A percentile compares a stretch with the other conserved stretches of the same genome.
Conservation (phyloP, 2,888 invertebrate species). For the Sarcophaga variegata region DNA sequence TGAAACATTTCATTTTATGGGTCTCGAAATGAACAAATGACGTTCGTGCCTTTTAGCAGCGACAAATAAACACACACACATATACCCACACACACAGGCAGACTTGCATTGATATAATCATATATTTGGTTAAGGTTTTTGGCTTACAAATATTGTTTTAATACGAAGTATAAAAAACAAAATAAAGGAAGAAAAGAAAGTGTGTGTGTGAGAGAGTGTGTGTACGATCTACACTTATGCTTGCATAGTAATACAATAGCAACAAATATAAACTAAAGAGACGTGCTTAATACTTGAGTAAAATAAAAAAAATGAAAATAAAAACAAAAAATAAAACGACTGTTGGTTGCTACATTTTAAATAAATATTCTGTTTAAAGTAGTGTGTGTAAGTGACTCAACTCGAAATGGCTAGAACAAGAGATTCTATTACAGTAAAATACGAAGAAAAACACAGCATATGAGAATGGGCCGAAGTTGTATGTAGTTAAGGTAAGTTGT, state of each 20-base stretch:
- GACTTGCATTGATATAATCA: not conserved
- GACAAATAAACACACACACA: slow-evolving; percentile 35
- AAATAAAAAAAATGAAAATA: slow-evolving; percentile 64
- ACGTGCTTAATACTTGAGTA: slow-evolving; percentile 73
- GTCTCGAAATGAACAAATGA: slow-evolving; percentile 80
- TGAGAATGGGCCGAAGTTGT: too few relatives aligned
- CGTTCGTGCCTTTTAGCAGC: slow-evolving; percentile 72
- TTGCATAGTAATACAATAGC: not conserved
- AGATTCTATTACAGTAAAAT: not conserved
- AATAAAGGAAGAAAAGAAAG: not conserved
- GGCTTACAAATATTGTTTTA: slow-evolving; percentile 69
- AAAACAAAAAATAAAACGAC: slow-evolving; percentile 67
- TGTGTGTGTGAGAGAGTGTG: not conserved
- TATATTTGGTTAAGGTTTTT: slow-evolving; percentile 53
- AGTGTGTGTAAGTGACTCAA: not conserved
- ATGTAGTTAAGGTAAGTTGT: not conserved
- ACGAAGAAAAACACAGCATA: too few relatives aligned
- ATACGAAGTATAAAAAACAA: slow-evolving; percentile 70
- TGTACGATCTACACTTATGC: not conserved
- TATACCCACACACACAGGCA: not conserved
- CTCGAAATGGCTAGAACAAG: not conserved
- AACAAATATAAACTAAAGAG: slow-evolving; percentile 38
- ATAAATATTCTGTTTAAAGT: slow-evolving; percentile 35
- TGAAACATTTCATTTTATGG: slow-evolving; percentile 80
- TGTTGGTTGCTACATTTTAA: slow-evolving; percentile 72